Evolutionary conservation across 2,113 vertebrate species (phyloP), one percentile per base, ranked within the genome.

Genomic region (Morphnarchus princeps): DNA sequence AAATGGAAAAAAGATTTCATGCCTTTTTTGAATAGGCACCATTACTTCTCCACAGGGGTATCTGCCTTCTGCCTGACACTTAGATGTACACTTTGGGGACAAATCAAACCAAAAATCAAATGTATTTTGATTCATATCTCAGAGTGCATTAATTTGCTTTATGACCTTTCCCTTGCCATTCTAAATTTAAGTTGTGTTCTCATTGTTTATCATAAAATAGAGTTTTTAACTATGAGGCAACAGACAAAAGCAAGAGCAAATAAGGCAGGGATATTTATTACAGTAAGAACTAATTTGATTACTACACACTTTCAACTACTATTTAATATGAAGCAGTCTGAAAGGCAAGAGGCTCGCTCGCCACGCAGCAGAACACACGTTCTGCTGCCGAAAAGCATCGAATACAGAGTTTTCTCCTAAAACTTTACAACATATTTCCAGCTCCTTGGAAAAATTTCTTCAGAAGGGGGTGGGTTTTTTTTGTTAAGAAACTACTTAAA

Each of bases 381-480:
- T 93, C 59, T n/a, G 7, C 59, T 70, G 45, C 73, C 24, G 29
- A 87, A 87, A 92, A 59, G 55, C 85, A 61, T 82, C 50, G 6
- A 97, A 87, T 34, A 82, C 77, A 84, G 90, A 92, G 16, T 34
- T 92, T 93, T 83, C 59, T 73, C 82, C 82, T 38, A 71, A 83
- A 97, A 79, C 76, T 83, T 89, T 82, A 84, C 71, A 95, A 93
- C 54, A 18, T 72, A 81, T 79, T 91, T 95, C 89, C 95, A 97
- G 89, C 89, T 96, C 82, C 89, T 87, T 91, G 61, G 87, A 95
- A 93, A 94, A 67, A 67, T 3, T 49, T 77, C 57, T 96, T 91
- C 90, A 89, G 61, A 93, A 72, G 10, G 63, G 36, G 29, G 36
- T 2, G 38, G 19, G 22, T 10, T 24, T 74, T n/a, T 82, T 76